Conservation (phyloP, 2,113 vertebrate species). For the Siniperca knerii region DNA sequence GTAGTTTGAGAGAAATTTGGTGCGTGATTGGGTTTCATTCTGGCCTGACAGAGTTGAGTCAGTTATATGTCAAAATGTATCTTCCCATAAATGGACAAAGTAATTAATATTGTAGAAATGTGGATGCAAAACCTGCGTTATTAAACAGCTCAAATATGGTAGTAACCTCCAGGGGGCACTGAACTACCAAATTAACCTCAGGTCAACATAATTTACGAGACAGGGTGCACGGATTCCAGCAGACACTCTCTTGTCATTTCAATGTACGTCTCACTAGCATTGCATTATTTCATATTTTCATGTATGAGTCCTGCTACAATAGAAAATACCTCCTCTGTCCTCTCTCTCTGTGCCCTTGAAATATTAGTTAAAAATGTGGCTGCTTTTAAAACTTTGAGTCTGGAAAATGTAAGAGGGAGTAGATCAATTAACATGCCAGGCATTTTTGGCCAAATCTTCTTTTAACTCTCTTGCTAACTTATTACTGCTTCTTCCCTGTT, state of each 20-base stretch:
- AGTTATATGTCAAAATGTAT: constrained; percentile 19
- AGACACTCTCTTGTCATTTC: constrained; percentile 53
- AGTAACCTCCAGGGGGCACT: constrained; percentile 71
- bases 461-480: constrained; percentile 13
- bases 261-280: constrained; percentile 31
- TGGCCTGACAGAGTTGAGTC: background rate
- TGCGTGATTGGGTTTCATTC: background rate
- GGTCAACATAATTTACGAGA: constrained; percentile 74
- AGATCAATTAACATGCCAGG: constrained; percentile 19
- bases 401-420: constrained; percentile 6
- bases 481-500: constrained; percentile 24
- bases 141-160: constrained; percentile 55
- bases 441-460: background rate
- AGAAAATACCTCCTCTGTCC: constrained; percentile 3
- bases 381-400: constrained; percentile 2
- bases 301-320: background rate
- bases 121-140: constrained; percentile 37
- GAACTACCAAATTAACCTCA: constrained; percentile 76
- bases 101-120: constrained; percentile 53
- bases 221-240: constrained; percentile 15
- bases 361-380: constrained; percentile 16
- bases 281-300: constrained; percentile 48
- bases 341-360: constrained; percentile 52
- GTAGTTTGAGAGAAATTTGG: background rate
- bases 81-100: constrained; percentile 39